Evolutionary conservation across 1,140 invertebrate genomes (phyloP).

Genomic region (Andrena cerasifolii): DNA sequence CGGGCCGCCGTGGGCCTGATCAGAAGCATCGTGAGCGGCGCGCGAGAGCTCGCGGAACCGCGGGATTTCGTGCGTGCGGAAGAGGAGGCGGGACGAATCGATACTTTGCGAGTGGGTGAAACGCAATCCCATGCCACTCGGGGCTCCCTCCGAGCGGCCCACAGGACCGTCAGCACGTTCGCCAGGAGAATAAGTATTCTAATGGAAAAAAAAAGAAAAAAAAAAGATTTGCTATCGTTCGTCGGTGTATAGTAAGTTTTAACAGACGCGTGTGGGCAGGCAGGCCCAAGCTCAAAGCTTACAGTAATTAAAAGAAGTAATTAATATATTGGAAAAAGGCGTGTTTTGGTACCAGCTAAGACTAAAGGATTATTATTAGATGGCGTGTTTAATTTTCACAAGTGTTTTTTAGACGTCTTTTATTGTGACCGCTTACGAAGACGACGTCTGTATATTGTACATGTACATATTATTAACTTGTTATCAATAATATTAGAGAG

Average conservation of each 20-base stretch:
- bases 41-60: not conserved
- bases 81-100: not conserved
- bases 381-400: conserved; percentile 62
- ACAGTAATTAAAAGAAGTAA: conserved; percentile 75
- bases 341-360: conserved; percentile 49
- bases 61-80: not conserved
- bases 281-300: conserved; percentile 76
- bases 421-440: conserved; percentile 69
- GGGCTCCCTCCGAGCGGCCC: not conserved
- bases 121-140: not conserved
- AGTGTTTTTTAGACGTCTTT: conserved; percentile 69
- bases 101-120: not conserved
- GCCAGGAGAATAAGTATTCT: not conserved
- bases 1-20: not conserved
- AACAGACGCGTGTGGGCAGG: conserved; percentile 47
- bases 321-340: conserved; percentile 57
- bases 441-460: conserved; percentile 66
- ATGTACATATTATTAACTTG: conserved; percentile 72
- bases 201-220: not conserved
- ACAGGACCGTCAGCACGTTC: conserved; percentile 40
- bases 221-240: conserved; percentile 36
- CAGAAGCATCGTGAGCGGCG: not conserved
- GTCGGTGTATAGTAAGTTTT: conserved; percentile 58
- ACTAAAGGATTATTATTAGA: conserved; percentile 64
- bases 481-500: conserved; percentile 71